Conservation (phyloP, 1,140 invertebrate species). For the Drosophila lacertosa region DNA sequence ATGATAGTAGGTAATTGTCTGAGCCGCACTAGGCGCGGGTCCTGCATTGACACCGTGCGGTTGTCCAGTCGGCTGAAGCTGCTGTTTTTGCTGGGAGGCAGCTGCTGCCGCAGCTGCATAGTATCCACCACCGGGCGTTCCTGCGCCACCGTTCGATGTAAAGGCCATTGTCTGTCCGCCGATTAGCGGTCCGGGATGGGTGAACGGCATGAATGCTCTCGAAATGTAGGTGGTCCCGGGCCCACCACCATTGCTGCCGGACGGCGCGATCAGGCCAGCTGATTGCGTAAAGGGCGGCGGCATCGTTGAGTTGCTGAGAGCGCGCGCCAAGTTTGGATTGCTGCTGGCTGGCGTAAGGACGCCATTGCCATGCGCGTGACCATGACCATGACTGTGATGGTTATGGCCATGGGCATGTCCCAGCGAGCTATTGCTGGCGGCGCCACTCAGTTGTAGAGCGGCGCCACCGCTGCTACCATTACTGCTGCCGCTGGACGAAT, state of each 20-base stretch:
- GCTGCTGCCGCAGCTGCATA: conserved; percentile 31
- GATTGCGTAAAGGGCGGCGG: conserved; percentile 54
- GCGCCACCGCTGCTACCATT: conserved; percentile 63
- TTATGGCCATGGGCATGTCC: conserved; percentile 42
- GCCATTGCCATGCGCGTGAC: conserved; percentile 52
- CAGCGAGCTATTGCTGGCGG: conserved; percentile 56
- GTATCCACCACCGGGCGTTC: conserved; percentile 28
- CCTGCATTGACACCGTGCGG: conserved; percentile 32
- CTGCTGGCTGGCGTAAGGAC: conserved; percentile 49
- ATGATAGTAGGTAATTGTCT: conserved; percentile 40
- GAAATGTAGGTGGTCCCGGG: conserved; percentile 40
- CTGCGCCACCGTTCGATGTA: conserved; percentile 40
- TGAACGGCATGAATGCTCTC: conserved; percentile 52
- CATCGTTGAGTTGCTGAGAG: conserved; percentile 46
- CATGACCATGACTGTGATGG: conserved; percentile 25
- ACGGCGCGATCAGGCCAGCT: conserved; percentile 68
- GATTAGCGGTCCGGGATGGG: conserved; percentile 41
- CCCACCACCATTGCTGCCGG: conserved; percentile 31
- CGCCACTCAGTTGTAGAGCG: conserved; percentile 69
- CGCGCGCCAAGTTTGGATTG: conserved; percentile 46
- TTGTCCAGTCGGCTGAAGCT: conserved; percentile 47
- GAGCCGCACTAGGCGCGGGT: conserved; percentile 21
- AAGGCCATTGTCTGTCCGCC: conserved; percentile 52
- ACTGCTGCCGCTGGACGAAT: conserved; percentile 42
- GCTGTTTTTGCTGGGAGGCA: conserved; percentile 32